These are phyloP conservation scores for Pipistrellus pygmaeus DNA, from an alignment of 2,797 vertebrate species.

Conservation along the genomic window DNA sequence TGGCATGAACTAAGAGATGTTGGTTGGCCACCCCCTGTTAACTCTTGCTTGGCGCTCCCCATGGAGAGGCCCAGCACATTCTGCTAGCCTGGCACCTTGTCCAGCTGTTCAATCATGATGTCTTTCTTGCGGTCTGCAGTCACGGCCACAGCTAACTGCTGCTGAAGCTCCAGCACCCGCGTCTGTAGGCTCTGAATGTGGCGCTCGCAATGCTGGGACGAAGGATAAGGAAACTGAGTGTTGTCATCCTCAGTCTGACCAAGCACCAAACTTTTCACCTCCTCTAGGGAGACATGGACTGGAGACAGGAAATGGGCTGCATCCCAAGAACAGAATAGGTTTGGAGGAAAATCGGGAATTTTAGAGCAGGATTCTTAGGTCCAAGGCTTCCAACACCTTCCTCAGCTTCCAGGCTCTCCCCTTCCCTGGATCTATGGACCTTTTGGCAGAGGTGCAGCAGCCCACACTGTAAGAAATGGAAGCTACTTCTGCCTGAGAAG, in stretches of 20 bases:
- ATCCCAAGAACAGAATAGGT: neutral
- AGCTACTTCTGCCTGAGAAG: neutral
- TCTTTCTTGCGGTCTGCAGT: constrained; percentile 90
- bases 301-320: neutral
- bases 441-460: neutral
- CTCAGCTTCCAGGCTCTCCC: constrained; percentile 1
- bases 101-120: constrained; percentile 91
- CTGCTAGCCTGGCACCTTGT: constrained; percentile 86
- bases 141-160: constrained; percentile 88
- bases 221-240: neutral
- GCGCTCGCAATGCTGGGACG: constrained; percentile 87
- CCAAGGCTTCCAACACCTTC: neutral
- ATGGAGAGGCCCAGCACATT: neutral
- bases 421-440: neutral
- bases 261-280: constrained; percentile 7
- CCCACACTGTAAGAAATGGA: neutral
- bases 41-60: neutral
- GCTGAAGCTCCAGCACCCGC: constrained; percentile 88
- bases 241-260: neutral
- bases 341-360: constrained; percentile 44
- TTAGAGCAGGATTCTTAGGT: neutral
- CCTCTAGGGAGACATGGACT: neutral
- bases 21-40: neutral
- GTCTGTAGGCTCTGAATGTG: constrained; percentile 88
- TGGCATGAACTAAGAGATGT: neutral